These are phyloP conservation scores for human (Homo sapiens) DNA, from an alignment of 2,113 vertebrate species.

Conservation along the genomic window DNA sequence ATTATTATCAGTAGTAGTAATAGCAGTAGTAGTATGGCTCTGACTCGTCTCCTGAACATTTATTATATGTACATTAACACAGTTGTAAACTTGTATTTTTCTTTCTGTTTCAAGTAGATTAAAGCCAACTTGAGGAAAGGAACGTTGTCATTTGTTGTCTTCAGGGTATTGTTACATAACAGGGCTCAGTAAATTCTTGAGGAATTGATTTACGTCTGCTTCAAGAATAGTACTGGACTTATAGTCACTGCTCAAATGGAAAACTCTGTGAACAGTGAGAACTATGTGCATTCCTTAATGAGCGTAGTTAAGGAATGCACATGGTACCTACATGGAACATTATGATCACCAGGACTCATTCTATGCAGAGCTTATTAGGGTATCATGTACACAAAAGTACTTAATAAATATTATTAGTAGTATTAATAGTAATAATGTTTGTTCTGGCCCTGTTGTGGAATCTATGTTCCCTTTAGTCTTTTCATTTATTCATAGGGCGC, in stretches of 20 bases:
- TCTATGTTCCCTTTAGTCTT: constrained; percentile 63
- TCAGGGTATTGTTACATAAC: neutral
- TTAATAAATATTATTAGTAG: constrained; percentile 69
- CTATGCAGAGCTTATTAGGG: constrained; percentile 9
- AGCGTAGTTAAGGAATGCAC: neutral
- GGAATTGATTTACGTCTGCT: constrained; percentile 24
- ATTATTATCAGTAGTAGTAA: neutral
- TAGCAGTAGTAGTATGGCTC: neutral
- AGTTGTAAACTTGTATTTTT: neutral
- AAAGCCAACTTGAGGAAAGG: neutral
- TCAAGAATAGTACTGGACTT: neutral
- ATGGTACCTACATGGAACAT: neutral
- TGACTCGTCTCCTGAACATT: neutral
- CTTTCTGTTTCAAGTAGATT: constrained; percentile 11
- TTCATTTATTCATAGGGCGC: constrained; percentile 66
- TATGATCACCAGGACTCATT: neutral
- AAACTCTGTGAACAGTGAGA: constrained; percentile 13
- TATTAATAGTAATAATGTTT: constrained; percentile 70
- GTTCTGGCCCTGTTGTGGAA: constrained; percentile 57
- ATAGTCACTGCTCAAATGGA: neutral
- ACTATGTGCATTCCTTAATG: neutral
- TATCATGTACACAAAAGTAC: constrained; percentile 21
- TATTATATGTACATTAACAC: neutral
- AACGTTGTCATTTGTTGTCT: neutral
- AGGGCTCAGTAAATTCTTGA: neutral